These are phyloP conservation scores for Acleris holmiana DNA, from an alignment of 2,888 invertebrate species.

Conservation along the genomic window DNA sequence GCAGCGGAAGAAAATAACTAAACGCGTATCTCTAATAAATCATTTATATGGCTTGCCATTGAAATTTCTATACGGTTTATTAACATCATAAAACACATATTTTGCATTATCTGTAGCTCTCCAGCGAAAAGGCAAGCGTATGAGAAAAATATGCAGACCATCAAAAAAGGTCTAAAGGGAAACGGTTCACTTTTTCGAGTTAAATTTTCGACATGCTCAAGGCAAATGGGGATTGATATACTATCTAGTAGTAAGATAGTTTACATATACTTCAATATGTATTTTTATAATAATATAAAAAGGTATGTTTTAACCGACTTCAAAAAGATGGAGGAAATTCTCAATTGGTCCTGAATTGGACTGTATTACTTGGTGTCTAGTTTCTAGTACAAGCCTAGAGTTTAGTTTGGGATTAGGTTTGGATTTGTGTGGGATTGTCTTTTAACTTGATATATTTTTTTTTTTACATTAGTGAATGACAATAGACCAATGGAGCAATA, in stretches of 20 bases:
- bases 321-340: too few relatives aligned
- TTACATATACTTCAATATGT: too few relatives aligned
- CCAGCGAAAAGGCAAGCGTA: slow-evolving; percentile 61
- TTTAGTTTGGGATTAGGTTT: too few relatives aligned
- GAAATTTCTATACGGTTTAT: slow-evolving; percentile 43
- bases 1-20: slow-evolving; percentile 2
- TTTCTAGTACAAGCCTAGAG: too few relatives aligned
- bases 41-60: slow-evolving; percentile 39
- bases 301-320: too few relatives aligned
- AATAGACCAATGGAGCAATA: too few relatives aligned
- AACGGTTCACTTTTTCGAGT: slow-evolving; percentile 10
- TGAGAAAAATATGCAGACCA: slow-evolving; percentile 61
- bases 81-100: slow-evolving; percentile 66
- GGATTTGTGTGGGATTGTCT: too few relatives aligned
- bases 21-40: slow-evolving; percentile 29
- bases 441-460: too few relatives aligned
- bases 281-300: too few relatives aligned
- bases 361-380: too few relatives aligned
- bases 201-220: slow-evolving; percentile 16
- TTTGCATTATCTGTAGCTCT: slow-evolving; percentile 60
- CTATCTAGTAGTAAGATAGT: neutral
- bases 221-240: neutral
- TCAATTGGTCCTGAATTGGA: too few relatives aligned
- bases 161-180: slow-evolving; percentile 47
- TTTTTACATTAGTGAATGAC: too few relatives aligned